Evolutionary conservation across 2,797 vertebrate genomes (phyloP).

Genomic region (Gymnocypris eckloni): DNA sequence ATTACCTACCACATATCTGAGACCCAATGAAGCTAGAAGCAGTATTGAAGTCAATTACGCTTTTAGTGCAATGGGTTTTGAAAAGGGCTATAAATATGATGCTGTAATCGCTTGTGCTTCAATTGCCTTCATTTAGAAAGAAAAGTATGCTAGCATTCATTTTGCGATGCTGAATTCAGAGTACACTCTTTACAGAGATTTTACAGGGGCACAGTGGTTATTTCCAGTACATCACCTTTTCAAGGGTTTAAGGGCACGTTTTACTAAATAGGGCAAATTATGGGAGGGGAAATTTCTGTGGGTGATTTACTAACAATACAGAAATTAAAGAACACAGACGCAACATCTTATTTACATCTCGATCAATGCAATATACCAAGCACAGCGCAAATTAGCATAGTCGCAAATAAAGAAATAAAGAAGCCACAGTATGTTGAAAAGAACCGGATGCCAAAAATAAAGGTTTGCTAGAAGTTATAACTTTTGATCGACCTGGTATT

Average conservation of each 20-base stretch:
- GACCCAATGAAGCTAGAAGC: constrained; percentile 3
- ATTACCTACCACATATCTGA: constrained; percentile 35
- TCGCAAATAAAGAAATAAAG: too few species aligned
- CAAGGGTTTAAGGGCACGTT: neutral
- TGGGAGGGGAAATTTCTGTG: too few species aligned
- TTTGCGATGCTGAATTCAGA: neutral
- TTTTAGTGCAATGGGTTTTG: neutral
- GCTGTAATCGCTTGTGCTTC: neutral
- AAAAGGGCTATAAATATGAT: neutral
- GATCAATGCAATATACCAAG: too few species aligned
- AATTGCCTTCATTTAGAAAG: neutral
- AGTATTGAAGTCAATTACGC: neutral
- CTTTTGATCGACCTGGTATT: too few species aligned
- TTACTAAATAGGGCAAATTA: too few species aligned
- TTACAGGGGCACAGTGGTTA: neutral
- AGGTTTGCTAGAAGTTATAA: too few species aligned
- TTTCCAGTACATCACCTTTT: neutral
- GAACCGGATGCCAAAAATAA: too few species aligned
- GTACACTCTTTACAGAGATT: neutral
- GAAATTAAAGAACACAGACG: too few species aligned
- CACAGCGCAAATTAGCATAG: too few species aligned
- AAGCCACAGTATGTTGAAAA: too few species aligned
- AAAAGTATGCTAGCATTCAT: neutral
- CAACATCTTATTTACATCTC: too few species aligned
- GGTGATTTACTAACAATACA: too few species aligned